phyloP scores from a whole-genome alignment of 2,888 invertebrate species.

The Pocota personata region DNA sequence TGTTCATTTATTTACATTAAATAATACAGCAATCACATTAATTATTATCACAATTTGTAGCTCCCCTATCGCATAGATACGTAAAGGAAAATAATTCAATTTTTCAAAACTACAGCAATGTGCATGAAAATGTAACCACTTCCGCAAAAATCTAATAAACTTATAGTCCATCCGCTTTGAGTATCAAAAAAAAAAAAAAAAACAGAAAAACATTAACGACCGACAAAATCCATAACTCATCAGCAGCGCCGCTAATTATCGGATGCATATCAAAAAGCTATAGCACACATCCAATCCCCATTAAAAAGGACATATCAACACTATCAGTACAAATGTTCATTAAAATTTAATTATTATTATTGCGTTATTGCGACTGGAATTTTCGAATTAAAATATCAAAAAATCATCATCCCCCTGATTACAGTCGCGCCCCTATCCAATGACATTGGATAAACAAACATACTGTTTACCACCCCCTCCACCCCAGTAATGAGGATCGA shows the following conservation, averaged over 20 bases:
- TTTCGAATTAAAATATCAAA: slow-evolving; percentile 69
- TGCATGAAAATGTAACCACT: background rate
- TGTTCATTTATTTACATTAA: background rate
- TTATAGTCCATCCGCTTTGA: background rate
- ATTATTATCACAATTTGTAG: background rate
- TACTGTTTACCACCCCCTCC: background rate
- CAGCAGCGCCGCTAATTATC: slow-evolving; percentile 51
- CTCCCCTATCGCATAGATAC: background rate
- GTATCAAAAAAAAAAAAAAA: background rate
- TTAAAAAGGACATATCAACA: slow-evolving; percentile 66
- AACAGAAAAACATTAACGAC: slow-evolving; percentile 18
- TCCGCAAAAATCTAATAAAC: slow-evolving; percentile 44
- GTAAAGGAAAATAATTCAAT: too few relatives aligned
- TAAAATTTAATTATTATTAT: slow-evolving; percentile 72
- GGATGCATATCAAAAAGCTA: slow-evolving; percentile 60
- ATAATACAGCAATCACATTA: slow-evolving; percentile 15
- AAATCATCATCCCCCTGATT: slow-evolving; percentile 39
- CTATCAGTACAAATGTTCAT: slow-evolving; percentile 68
- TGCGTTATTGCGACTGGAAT: slow-evolving; percentile 63
- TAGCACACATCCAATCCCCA: slow-evolving; percentile 48
- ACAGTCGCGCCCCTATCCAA: background rate
- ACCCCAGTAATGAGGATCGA: slow-evolving; percentile 67
- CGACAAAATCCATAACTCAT: slow-evolving; percentile 60
- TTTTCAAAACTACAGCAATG: background rate
- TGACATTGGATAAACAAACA: background rate